Evolutionary conservation across 2,888 invertebrate genomes (phyloP).

Genomic region (Polyommatus icarus): DNA sequence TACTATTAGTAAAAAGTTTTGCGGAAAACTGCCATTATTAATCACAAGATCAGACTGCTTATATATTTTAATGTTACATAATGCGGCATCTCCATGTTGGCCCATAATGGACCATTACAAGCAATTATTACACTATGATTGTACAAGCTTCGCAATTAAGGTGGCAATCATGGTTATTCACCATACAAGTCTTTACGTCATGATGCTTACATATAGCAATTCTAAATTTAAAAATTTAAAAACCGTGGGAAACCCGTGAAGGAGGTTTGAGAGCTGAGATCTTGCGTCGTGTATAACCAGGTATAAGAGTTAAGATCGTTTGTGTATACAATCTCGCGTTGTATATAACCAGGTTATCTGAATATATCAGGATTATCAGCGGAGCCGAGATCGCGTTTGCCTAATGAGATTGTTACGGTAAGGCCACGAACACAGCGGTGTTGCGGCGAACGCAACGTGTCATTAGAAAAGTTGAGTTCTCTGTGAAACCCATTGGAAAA

Average conservation of each 20-base stretch:
- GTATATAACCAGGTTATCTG: constrained; percentile 20
- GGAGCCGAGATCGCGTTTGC: constrained; percentile 17
- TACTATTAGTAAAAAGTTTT: no score
- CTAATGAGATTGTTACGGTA: constrained; percentile 5
- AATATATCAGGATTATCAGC: constrained; percentile 27
- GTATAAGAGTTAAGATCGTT: neutral
- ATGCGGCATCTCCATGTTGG: no score
- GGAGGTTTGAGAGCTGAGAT: neutral
- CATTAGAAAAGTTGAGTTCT: neutral
- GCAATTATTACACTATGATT: no score
- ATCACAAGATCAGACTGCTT: no score
- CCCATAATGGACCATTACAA: no score
- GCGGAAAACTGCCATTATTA: no score
- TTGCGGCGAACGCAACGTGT: neutral
- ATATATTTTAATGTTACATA: no score
- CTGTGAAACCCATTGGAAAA: neutral
- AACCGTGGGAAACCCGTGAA: neutral
- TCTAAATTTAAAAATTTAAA: neutral
- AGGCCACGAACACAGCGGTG: neutral
- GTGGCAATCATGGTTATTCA: no score
- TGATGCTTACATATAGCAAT: no score
- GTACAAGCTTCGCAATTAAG: no score
- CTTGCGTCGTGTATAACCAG: neutral
- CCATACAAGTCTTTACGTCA: no score
- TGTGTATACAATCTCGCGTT: neutral